Conservation (phyloP, 2,797 vertebrate species). For the Acanthurus leucopareius region DNA sequence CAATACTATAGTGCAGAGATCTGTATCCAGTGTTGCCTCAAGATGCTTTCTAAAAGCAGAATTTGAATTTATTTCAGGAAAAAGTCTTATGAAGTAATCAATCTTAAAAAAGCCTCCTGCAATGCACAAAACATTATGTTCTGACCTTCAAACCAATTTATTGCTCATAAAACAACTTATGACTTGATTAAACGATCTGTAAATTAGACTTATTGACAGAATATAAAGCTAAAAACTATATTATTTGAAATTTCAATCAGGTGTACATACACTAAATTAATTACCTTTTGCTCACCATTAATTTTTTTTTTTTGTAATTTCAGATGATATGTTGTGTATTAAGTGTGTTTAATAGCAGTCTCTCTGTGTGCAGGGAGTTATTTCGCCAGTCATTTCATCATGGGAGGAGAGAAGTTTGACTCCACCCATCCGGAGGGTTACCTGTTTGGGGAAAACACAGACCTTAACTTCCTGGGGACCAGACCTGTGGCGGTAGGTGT, state of each 20-base stretch:
- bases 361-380: slow-evolving; percentile 90
- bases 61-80: no score
- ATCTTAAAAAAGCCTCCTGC: no score
- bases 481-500: slow-evolving; percentile 92
- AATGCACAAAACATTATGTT: no score
- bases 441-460: slow-evolving; percentile 98
- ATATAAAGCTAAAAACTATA: neutral
- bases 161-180: no score
- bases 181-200: neutral
- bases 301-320: neutral
- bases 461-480: slow-evolving; percentile 98
- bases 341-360: slow-evolving; percentile 1
- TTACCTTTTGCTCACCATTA: neutral
- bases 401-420: slow-evolving; percentile 99
- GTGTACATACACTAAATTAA: neutral
- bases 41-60: neutral
- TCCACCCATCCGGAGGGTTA: slow-evolving; percentile 97
- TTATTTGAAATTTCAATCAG: neutral
- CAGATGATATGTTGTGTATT: slow-evolving; percentile 5
- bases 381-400: slow-evolving; percentile 99
- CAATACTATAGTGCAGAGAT: neutral
- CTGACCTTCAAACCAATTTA: no score
- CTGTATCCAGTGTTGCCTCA: neutral
- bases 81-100: no score
- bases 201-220: neutral